Evolutionary conservation across 2,888 invertebrate genomes (phyloP).

Genomic region (Caenorhabditis sinica): DNA sequence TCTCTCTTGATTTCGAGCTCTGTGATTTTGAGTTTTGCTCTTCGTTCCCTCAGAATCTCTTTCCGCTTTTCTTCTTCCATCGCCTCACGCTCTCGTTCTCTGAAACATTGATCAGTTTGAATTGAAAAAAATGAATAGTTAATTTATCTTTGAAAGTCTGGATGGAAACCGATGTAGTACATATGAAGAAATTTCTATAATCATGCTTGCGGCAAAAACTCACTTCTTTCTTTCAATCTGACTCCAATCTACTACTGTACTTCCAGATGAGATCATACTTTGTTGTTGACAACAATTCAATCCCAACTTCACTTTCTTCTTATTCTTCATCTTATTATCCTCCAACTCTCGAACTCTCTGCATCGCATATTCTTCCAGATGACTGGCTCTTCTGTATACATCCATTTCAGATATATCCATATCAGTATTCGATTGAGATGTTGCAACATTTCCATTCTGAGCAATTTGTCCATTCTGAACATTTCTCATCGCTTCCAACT

Average conservation of each 20-base stretch:
- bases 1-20: slow-evolving; percentile 68
- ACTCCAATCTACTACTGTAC: slow-evolving; percentile 73
- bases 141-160: no score
- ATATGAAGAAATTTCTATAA: no score
- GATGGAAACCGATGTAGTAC: no score
- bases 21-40: slow-evolving; percentile 71
- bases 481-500: slow-evolving; percentile 71
- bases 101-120: slow-evolving; percentile 46
- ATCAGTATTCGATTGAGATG: slow-evolving; percentile 64
- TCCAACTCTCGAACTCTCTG: slow-evolving; percentile 71
- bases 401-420: slow-evolving; percentile 74
- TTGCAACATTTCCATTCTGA: slow-evolving; percentile 29
- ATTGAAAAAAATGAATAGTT: neutral
- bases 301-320: slow-evolving; percentile 64
- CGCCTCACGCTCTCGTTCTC: slow-evolving; percentile 66
- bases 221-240: slow-evolving; percentile 70
- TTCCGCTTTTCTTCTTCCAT: slow-evolving; percentile 72
- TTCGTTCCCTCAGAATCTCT: slow-evolving; percentile 70
- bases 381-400: slow-evolving; percentile 77
- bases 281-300: slow-evolving; percentile 74
- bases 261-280: slow-evolving; percentile 72
- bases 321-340: slow-evolving; percentile 72
- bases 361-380: slow-evolving; percentile 77
- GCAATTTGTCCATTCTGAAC: slow-evolving; percentile 30
- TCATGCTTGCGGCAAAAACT: no score